phyloP scores from a whole-genome alignment of 30 jellyfish, hydroid and myxozoan species.

The Aurelia sp. region DNA sequence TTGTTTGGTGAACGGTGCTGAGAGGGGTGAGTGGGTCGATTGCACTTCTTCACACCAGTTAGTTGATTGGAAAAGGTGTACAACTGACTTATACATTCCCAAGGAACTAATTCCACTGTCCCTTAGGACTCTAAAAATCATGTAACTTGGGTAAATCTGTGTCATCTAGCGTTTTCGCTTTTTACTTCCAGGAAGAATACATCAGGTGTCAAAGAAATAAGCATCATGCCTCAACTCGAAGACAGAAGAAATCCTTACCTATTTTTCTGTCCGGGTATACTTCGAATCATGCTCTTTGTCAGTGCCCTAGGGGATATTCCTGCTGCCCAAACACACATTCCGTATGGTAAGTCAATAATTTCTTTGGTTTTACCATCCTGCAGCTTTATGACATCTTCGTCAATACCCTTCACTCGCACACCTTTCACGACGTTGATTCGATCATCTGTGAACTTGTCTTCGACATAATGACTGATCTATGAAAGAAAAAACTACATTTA shows the following conservation, averaged over 20 bases:
- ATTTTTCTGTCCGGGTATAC: constrained; percentile 63
- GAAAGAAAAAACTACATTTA: not conserved
- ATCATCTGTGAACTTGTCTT: constrained; percentile 44
- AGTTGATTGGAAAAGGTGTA: no score
- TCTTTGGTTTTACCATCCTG: constrained; percentile 61
- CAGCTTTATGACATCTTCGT: constrained; percentile 10
- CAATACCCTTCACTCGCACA: constrained; percentile 36
- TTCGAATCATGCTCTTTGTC: constrained; percentile 51
- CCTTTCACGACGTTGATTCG: constrained; percentile 31
- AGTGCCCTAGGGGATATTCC: constrained; percentile 72
- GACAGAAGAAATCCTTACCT: constrained; percentile 13
- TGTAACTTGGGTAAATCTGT: no score
- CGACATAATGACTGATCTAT: constrained; percentile 58
- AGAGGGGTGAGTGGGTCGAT: no score
- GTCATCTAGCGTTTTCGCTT: no score
- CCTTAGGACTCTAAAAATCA: no score
- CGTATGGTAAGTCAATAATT: constrained; percentile 44
- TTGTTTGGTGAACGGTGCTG: no score
- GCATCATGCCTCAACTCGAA: no score
- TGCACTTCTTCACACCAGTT: no score
- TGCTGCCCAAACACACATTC: constrained; percentile 89
- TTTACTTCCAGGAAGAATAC: no score
- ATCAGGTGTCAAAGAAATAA: no score
- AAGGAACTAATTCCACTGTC: no score
- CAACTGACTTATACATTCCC: no score